Evolutionary conservation across 1,140 invertebrate genomes (phyloP).

Genomic region (Reticulitermes speratus): DNA sequence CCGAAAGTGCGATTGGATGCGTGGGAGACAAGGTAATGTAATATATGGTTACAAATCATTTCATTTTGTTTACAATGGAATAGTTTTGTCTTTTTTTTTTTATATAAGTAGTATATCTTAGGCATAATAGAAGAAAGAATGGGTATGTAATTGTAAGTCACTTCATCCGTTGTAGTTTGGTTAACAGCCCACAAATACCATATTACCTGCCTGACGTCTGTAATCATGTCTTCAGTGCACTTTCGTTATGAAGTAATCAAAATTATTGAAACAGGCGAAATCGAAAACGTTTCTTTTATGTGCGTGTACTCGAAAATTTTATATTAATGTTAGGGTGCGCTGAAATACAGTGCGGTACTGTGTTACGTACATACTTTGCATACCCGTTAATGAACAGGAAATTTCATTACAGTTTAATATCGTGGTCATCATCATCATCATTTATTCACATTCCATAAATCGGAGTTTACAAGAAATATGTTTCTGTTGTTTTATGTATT

Average conservation of each 20-base stretch:
- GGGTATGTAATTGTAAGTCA: neutral
- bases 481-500: no score
- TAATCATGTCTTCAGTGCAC: neutral
- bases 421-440: no score
- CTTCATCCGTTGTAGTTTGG: neutral
- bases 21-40: neutral
- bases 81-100: neutral
- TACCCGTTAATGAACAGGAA: no score
- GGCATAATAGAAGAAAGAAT: neutral
- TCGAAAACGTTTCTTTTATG: no score
- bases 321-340: no score
- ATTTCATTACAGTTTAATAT: no score
- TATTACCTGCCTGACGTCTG: neutral
- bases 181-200: neutral
- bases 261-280: neutral
- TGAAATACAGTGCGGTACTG: no score
- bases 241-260: neutral
- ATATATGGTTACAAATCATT: neutral
- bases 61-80: slow-evolving; percentile 10
- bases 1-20: neutral
- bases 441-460: no score
- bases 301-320: no score
- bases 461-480: no score
- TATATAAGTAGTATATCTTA: neutral
- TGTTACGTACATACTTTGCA: no score